Evolutionary conservation across 37 sponge, comb jelly and placozoan genomes (phyloP), one percentile per base, ranked within the genome.

Genomic region (Corticium candelabrum): DNA sequence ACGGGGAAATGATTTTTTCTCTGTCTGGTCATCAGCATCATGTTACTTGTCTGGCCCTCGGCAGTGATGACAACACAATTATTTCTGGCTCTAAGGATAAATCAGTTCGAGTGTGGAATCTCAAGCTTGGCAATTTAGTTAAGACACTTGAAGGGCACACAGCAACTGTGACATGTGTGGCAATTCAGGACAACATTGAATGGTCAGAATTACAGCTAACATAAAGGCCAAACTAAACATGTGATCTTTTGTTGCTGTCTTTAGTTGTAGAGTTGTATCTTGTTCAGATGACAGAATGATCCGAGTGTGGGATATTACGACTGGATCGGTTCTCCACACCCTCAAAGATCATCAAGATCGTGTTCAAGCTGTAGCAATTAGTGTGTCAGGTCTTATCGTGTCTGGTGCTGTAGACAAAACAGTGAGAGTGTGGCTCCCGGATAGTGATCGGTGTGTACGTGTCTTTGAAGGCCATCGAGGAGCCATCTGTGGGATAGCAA

Each of bases 71-170:
- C 38, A 11, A 3, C 15, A 2, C 0, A 1, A n/a, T 3, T 1
- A 39, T n/a, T 76, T 32, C 56, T 84, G 90, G 41, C 78, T 74
- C 35, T 76, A 40, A 74, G 90, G 87, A 30, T 57, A 86, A 41
- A 69, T 86, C 43, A 31, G 40, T 84, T 15, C 84, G 81, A 30
- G 85, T 88, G 35, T 88, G 89, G 89, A 69, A 85, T 37, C 33
- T 88, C 21, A 34, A 41, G 1, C 34, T 74, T 38, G 85, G 89
- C 0, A 37, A 77, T 0, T 88, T 84, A 11, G 56, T 85, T 0
- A 50, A 80, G 21, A 85, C 85, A 3, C 50, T 87, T 7, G 88
- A 87, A 76, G 88, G 88, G 4, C 88, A 87, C 70, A 84, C 88
- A 31, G 83, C 88, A 11, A 81, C 84, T 82, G 39, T 87, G 1